A percentile compares a stretch with the other conserved stretches of the same genome.
These are phyloP conservation scores for Bombus balteatus DNA, from an alignment of 1,140 invertebrate species.

Conservation along the genomic window DNA sequence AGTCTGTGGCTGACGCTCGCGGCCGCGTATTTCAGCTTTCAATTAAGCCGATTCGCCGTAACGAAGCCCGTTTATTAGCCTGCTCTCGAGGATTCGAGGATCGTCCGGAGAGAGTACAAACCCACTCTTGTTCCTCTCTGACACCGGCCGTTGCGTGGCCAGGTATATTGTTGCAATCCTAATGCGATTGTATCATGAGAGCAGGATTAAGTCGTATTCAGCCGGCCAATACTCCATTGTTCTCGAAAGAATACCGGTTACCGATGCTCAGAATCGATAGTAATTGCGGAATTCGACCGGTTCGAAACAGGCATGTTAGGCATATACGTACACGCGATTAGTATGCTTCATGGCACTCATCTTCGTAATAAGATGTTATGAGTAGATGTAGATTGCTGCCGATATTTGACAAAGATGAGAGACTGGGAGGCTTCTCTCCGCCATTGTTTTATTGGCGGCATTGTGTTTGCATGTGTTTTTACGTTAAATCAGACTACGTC, in stretches of 20 bases:
- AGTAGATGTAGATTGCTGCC: neutral
- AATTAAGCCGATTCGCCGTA: conserved; percentile 39
- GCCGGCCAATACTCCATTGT: conserved; percentile 41
- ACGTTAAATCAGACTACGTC: neutral
- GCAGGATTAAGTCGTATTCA: conserved; percentile 58
- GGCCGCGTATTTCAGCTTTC: conserved; percentile 43
- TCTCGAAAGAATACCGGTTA: conserved; percentile 23
- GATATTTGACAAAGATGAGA: neutral
- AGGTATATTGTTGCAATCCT: conserved; percentile 55
- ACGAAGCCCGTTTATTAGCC: conserved; percentile 29
- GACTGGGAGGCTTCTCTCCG: no score
- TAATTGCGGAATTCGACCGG: conserved; percentile 37
- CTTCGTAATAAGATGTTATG: conserved; percentile 28
- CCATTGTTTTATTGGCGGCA: neutral
- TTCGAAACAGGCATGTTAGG: neutral
- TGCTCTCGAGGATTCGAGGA: conserved; percentile 17
- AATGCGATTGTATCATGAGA: conserved; percentile 62
- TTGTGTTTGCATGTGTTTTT: neutral
- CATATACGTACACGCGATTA: neutral
- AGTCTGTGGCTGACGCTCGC: neutral
- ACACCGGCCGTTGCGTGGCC: conserved; percentile 42
- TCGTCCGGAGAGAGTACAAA: conserved; percentile 21
- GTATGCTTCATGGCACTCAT: neutral
- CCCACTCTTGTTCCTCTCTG: conserved; percentile 34
- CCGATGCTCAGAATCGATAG: conserved; percentile 15